phyloP scores from a whole-genome alignment of 2,113 vertebrate species.

The Budorcas taxicolor region DNA sequence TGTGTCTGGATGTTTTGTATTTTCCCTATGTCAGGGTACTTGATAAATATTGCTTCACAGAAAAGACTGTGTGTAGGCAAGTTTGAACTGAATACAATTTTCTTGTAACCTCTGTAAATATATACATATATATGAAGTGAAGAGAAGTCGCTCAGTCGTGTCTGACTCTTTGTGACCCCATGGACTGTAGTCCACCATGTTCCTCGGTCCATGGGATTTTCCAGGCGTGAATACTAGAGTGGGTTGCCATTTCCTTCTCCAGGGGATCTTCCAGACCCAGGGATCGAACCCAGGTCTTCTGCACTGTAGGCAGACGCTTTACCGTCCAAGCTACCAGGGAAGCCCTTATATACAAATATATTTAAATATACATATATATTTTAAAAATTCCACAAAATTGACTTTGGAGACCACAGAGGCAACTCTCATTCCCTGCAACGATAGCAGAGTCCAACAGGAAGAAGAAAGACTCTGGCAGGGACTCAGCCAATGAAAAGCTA shows the following conservation, averaged over 20 bases:
- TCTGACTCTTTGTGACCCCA: no score
- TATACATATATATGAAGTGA: background rate
- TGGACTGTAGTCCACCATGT: no score
- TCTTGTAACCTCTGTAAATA: background rate
- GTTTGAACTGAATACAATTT: background rate
- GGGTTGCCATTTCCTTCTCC: no score
- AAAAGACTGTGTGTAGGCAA: background rate
- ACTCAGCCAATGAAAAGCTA: background rate
- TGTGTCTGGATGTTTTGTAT: background rate
- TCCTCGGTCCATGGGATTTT: no score
- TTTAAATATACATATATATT: no score
- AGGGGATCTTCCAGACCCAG: no score
- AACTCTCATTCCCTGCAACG: background rate
- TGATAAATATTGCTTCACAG: background rate
- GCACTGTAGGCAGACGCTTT: fast-evolving
- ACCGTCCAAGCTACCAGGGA: no score
- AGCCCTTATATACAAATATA: no score
- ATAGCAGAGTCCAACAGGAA: background rate
- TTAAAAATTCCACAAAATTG: background rate
- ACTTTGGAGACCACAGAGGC: background rate
- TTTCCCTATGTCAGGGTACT: background rate
- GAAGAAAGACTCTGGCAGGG: background rate
- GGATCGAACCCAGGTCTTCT: fast-evolving
- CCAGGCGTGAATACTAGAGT: no score
- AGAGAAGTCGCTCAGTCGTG: no score